Conservation (phyloP, 2,888 invertebrate genomes). For the Hybos culiciformis region DNA sequence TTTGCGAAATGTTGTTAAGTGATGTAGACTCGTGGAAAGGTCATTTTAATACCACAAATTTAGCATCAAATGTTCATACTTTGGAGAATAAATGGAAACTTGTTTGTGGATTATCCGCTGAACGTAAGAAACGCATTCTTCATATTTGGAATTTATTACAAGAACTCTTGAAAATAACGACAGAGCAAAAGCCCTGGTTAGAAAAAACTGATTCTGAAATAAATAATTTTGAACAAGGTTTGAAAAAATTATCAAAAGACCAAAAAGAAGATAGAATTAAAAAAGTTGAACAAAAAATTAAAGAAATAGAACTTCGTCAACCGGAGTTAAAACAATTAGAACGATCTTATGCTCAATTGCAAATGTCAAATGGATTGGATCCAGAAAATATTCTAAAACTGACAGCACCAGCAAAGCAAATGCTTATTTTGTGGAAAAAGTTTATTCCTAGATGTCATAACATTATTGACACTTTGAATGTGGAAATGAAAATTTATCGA, state of each 20-base stretch:
- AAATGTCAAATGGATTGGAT: constrained; percentile 51
- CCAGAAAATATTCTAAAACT: constrained; percentile 52
- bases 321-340: constrained; percentile 49
- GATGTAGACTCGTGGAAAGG: constrained; percentile 60
- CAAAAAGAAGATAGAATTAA: constrained; percentile 44
- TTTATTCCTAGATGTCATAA: constrained; percentile 45
- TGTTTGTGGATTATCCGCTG: constrained; percentile 58
- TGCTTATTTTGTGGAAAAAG: constrained; percentile 51
- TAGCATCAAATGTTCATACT: constrained; percentile 52
- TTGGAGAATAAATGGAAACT: constrained; percentile 68
- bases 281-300: constrained; percentile 40
- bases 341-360: constrained; percentile 54
- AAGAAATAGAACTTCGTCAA: constrained; percentile 42
- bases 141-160: constrained; percentile 46
- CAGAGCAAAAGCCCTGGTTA: constrained; percentile 47
- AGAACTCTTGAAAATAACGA: constrained; percentile 42
- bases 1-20: constrained; percentile 61
- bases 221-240: constrained; percentile 43
- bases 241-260: constrained; percentile 42
- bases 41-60: constrained; percentile 54
- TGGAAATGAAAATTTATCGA: constrained; percentile 45
- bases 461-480: constrained; percentile 43
- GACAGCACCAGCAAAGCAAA: constrained; percentile 43
- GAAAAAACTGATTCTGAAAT: constrained; percentile 48
- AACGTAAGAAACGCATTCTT: constrained; percentile 53